Evolutionary conservation across 1,140 invertebrate genomes (phyloP).

Genomic region (Diorhabda elongata): DNA sequence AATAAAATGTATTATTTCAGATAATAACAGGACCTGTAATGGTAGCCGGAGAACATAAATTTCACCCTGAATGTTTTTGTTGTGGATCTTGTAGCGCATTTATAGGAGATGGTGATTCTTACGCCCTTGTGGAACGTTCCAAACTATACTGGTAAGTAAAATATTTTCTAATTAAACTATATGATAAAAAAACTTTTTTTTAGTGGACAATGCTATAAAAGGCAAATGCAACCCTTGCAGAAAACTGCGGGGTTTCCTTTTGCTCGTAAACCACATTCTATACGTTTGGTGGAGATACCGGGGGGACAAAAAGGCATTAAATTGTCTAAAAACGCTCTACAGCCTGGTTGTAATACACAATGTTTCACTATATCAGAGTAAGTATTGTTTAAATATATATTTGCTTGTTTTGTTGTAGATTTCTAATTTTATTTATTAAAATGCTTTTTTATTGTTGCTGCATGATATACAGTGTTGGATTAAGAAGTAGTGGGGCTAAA

Average conservation of each 20-base stretch:
- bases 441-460: too few species aligned
- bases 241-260: slow-evolving; percentile 56
- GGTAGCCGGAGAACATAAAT: slow-evolving; percentile 90
- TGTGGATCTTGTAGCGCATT: slow-evolving; percentile 76
- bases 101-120: slow-evolving; percentile 89
- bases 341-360: slow-evolving; percentile 40
- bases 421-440: not conserved
- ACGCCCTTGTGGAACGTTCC: slow-evolving; percentile 82
- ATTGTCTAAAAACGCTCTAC: slow-evolving; percentile 52
- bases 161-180: not conserved
- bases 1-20: slow-evolving; percentile 41
- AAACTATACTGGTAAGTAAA: slow-evolving; percentile 75
- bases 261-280: slow-evolving; percentile 66
- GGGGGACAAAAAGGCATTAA: slow-evolving; percentile 55
- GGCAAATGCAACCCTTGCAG: slow-evolving; percentile 55
- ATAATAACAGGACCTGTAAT: slow-evolving; percentile 89
- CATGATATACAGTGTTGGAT: too few species aligned
- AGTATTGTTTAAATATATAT: slow-evolving; percentile 37
- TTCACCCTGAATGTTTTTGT: slow-evolving; percentile 92
- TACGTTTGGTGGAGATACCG: slow-evolving; percentile 74
- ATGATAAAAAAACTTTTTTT: slow-evolving; percentile 13
- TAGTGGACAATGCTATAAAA: slow-evolving; percentile 62
- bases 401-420: not conserved
- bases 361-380: slow-evolving; percentile 61
- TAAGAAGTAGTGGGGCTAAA: too few species aligned